Evolutionary conservation across 1,140 invertebrate genomes (phyloP).

Genomic region (Mactra quadrangularis): DNA sequence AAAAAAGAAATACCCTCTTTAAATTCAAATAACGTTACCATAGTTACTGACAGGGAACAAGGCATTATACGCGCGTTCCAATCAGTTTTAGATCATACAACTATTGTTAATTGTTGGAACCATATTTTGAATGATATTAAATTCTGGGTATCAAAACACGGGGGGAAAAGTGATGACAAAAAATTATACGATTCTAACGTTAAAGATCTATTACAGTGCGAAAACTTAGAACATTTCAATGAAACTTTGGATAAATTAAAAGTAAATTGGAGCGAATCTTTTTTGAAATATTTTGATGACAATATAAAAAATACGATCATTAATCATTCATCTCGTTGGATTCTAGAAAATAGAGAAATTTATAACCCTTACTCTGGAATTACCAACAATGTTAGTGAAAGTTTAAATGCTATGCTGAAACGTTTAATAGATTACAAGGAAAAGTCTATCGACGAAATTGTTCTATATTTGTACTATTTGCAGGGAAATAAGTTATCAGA

Average conservation of each 20-base stretch:
- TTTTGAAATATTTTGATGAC: constrained; percentile 38
- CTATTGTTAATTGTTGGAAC: constrained; percentile 37
- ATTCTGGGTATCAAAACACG: constrained; percentile 31
- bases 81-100: background rate
- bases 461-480: constrained; percentile 15
- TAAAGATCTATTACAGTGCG: constrained; percentile 3
- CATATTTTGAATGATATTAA: constrained; percentile 45
- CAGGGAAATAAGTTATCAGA: constrained; percentile 5
- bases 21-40: background rate
- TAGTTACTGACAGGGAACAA: too few relatives aligned
- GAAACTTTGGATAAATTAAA: constrained; percentile 20
- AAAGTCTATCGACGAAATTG: background rate
- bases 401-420: constrained; percentile 24
- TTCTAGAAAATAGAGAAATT: background rate
- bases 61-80: too few relatives aligned
- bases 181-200: constrained; percentile 6
- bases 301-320: constrained; percentile 18
- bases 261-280: constrained; percentile 34
- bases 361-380: background rate
- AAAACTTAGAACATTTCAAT: constrained; percentile 27
- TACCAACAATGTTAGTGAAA: constrained; percentile 10
- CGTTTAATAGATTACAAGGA: constrained; percentile 13
- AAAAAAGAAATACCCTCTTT: constrained; percentile 32
- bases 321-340: constrained; percentile 13
- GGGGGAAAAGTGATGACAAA: constrained; percentile 2